These are phyloP conservation scores for Etheostoma cragini DNA, from an alignment of 2,113 vertebrate species.

Conservation along the genomic window DNA sequence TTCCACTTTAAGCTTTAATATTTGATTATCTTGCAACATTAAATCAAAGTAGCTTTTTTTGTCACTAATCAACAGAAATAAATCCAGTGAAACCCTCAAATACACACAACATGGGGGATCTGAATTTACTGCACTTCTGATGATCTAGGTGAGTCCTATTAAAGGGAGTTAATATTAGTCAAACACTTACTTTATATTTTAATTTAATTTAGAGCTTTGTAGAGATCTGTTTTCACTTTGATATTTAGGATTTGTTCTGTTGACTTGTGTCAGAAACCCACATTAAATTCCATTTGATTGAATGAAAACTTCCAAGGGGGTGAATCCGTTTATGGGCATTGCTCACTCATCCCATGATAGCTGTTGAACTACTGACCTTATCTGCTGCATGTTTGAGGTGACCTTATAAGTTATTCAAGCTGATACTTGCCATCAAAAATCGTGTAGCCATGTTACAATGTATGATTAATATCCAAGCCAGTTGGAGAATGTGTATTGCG, in stretches of 20 bases:
- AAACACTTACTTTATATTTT: background rate
- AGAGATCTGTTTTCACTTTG: background rate
- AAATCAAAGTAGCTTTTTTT: background rate
- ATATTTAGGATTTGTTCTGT: background rate
- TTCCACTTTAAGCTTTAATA: background rate
- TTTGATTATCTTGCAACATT: background rate
- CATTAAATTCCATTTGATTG: background rate
- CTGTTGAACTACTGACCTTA: background rate
- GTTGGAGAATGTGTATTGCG: background rate
- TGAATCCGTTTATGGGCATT: background rate
- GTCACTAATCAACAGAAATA: background rate
- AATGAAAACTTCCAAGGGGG: background rate
- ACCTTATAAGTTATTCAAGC: background rate
- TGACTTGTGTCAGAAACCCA: background rate
- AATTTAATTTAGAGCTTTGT: background rate
- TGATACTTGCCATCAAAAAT: background rate
- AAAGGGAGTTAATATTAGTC: background rate
- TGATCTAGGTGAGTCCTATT: background rate
- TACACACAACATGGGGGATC: background rate
- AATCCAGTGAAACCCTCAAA: background rate
- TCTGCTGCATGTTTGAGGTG: slow-evolving; percentile 5
- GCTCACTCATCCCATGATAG: background rate
- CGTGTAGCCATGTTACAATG: background rate
- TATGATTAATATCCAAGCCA: slow-evolving; percentile 14
- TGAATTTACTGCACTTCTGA: background rate